Base-by-base conservation (phyloP, 2,113 vertebrate species). In the Odocoileus virginianus region DNA sequence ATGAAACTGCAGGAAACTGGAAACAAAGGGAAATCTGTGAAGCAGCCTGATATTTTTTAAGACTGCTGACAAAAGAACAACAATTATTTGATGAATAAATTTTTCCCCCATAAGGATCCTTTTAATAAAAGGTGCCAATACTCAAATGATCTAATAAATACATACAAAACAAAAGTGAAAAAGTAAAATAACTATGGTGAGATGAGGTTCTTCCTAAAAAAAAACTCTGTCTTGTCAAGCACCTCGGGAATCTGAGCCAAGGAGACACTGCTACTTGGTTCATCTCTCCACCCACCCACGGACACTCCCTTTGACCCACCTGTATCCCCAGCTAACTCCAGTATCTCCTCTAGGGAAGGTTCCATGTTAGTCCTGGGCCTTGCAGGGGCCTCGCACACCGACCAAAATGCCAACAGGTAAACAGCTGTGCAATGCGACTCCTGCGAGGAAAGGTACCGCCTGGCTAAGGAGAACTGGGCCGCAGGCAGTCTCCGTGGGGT, bases 71-170 rank as follows among this genome's bases (percentile, higher is more conserved):
- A 67, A 71, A 91, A 23, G 52, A 74, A 93, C 33, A 95, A 47
- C 67, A 95, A 33, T 94, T 89, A 91, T 92, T 96, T 97, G 60
- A 96, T 82, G 52, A 19, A 54, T 86, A 85, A 74, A 36, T 33
- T 64, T 33, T 33, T 64, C 5, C 14, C 30, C 61, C 14, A 60
- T 33, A 64, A 33, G 61, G 23, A 43, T 87, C 95, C 97, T 98
- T 71, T 97, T 93, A 94, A 92, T 94, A 91, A 96, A 94, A 98
- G 96, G 64, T 86, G 95, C 88, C 95, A 97, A 97, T 84, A 96
- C 30, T 91, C 96, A 97, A 47, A 93, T 45, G 76, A 54, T 61
- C 89, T 98, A 97, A 98, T 98, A 98, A 98, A 98, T 97, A 98
- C 76, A 92, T 50, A 97, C 27, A 74, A 57, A 95, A 19, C 2